Base-by-base conservation (phyloP, 2,113 vertebrate genomes). In the Gambusia affinis region DNA sequence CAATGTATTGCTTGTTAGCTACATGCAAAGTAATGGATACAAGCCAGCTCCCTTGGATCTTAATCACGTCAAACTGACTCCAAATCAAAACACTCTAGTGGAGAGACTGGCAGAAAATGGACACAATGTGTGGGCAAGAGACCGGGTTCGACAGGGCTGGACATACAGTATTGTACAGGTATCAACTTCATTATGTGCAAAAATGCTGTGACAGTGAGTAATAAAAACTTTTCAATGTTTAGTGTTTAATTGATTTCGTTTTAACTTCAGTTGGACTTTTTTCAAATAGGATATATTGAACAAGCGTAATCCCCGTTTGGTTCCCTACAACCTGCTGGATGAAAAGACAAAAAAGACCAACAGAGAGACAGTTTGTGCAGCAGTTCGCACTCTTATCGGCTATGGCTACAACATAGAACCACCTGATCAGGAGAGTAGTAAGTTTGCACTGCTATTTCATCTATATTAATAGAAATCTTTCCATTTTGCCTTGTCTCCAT, bases 371-470 rank as follows among this genome's bases (percentile, higher is more conserved):
- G 94, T 98, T 57, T 96, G 95, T 60, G 95, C 96, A 60, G 96
- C 96, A 0, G 96, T 97, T 75, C 95, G 96, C 6, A 98, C 97
- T 10, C 94, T 97, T 10, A 93, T 98, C 1, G 96, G 97, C 78
- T 97, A 98, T 0, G 97, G 97, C 65, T 98, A 97, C 92, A 98
- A 98, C 89, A 96, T 98, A 1, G 97, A 97, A 57, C 96, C 96
- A 0, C 97, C 97, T 1, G 97, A 97, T 85, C 97, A 97, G 88
- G 96, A 97, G 76, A 90, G 95, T 90, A 93, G 97, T 98, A 89
- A 93, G 94, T 92, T 67, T 79, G 27, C 14, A 51, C 60, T 5
- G 5, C 10, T 51, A 2, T 65, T 65, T 65, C 12, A 12, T 28
- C 35, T 12, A 61, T 28, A 15, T 30, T 0, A 37, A 37, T 37